These are phyloP conservation scores for Otolemur crassicaudatus DNA, from an alignment of 2,797 vertebrate species.

Conservation along the genomic window DNA sequence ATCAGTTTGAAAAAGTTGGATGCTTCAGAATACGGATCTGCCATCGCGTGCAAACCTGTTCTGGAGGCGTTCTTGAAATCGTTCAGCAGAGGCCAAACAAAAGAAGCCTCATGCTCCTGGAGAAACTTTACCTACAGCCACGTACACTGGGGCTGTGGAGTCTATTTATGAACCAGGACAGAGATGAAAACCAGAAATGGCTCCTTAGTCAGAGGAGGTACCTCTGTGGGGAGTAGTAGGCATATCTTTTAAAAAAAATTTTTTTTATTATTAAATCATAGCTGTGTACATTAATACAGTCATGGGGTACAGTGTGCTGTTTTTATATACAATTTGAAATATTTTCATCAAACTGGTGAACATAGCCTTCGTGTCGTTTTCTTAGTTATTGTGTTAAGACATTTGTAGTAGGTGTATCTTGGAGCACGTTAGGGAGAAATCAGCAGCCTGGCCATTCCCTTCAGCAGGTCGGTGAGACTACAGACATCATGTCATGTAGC, in stretches of 20 bases:
- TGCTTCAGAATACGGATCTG: neutral
- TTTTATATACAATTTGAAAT: too few species aligned
- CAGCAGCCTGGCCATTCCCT: neutral
- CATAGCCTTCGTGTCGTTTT: too few species aligned
- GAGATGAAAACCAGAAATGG: neutral
- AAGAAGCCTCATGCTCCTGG: neutral
- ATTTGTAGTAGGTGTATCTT: neutral
- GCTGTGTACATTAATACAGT: too few species aligned
- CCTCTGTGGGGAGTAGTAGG: neutral
- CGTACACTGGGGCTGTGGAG: accelerated
- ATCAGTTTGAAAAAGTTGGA: neutral
- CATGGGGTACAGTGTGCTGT: too few species aligned
- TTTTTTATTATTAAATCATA: too few species aligned
- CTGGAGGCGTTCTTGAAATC: neutral
- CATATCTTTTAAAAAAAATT: neutral
- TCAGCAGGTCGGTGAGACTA: neutral
- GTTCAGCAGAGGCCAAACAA: neutral
- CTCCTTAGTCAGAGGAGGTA: neutral
- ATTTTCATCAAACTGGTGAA: too few species aligned
- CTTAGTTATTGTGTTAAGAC: too few species aligned
- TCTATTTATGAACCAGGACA: neutral
- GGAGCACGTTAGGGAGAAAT: neutral
- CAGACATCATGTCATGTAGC: neutral
- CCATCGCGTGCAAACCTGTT: neutral
- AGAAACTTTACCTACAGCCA: neutral